Evolutionary conservation across 2,888 invertebrate genomes (phyloP), one percentile per base, ranked within the genome.

Genomic region (Nudaria mundana): DNA sequence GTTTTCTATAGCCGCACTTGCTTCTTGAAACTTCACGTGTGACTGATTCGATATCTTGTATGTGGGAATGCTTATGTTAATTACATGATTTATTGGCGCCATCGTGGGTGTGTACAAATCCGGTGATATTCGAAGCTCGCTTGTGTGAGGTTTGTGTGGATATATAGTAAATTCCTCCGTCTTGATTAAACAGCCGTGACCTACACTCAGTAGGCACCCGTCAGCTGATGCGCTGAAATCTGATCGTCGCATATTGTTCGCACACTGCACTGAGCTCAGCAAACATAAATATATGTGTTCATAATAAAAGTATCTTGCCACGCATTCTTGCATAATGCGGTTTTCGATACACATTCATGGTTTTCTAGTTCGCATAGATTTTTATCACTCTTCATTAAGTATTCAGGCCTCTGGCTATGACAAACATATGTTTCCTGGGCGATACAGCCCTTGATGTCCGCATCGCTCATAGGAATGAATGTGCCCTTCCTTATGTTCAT

Each of bases 141-240:
- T 37, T 2, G 24, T n/a, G 11, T 23, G 32, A 31, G 37, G 30
- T 22, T 28, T 15, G 14, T 39, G 31, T 2, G 43, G 20, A 35
- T 22, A 30, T 14, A 39, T 16, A 14, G 16, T 30, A 35, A 39
- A 44, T 2, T 31, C 12, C 3, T 39, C 16, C 5, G 37, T 20
- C 31, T 38, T 38, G 5, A 38, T 18, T 32, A 38, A 31, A n/a
- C 38, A 38, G n/a, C 33, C 25, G 8, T 33, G n/a, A 15, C 10
- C 33, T 24, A 29, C 11, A 12, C 20, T 29, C 2, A 33, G 7
- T 8, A 29, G 23, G 33, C 13, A 12, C 23, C 11, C 12, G 20
- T 32, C n/a, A 34, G 24, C 18, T 34, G 30, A 18, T 18, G 25
- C 14, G 25, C 25, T 3, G 33, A 24, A 15, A 25, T 13, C 10